phyloP scores from a whole-genome alignment of 2,888 invertebrate genomes.

The Lissocephala sabroskyi region DNA sequence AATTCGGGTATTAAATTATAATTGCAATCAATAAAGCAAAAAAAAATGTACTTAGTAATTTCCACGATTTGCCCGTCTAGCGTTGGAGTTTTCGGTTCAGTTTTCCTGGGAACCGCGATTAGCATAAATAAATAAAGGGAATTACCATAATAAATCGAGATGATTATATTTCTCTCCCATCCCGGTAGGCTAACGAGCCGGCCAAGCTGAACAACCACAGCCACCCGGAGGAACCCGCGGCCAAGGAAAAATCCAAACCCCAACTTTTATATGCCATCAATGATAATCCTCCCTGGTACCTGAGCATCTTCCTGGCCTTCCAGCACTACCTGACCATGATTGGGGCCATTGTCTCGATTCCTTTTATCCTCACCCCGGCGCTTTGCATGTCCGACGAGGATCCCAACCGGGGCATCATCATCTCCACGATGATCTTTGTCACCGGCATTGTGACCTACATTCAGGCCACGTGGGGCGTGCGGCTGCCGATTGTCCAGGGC shows the following conservation, averaged over 20 bases:
- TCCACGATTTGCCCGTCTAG: too few relatives aligned
- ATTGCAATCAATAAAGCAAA: too few relatives aligned
- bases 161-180: too few relatives aligned
- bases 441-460: constrained; percentile 84
- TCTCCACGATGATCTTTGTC: constrained; percentile 87
- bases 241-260: constrained; percentile 57
- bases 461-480: constrained; percentile 83
- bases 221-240: not conserved
- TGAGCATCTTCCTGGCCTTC: constrained; percentile 85
- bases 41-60: too few relatives aligned
- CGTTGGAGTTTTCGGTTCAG: too few relatives aligned
- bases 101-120: too few relatives aligned
- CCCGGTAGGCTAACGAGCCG: too few relatives aligned
- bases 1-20: constrained; percentile 10
- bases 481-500: constrained; percentile 83
- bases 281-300: constrained; percentile 88
- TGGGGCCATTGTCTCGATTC: constrained; percentile 87
- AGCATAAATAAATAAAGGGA: too few relatives aligned
- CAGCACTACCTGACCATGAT: constrained; percentile 91
- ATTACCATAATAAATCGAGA: too few relatives aligned
- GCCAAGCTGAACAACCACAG: constrained; percentile 21
- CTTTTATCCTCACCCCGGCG: constrained; percentile 85
- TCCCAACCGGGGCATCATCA: constrained; percentile 82
- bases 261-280: constrained; percentile 80
- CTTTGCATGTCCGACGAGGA: constrained; percentile 85